Evolutionary conservation across 2,888 invertebrate species (phyloP), one percentile per base, ranked within the genome.

Genomic region (Ormyrus labotus): DNA sequence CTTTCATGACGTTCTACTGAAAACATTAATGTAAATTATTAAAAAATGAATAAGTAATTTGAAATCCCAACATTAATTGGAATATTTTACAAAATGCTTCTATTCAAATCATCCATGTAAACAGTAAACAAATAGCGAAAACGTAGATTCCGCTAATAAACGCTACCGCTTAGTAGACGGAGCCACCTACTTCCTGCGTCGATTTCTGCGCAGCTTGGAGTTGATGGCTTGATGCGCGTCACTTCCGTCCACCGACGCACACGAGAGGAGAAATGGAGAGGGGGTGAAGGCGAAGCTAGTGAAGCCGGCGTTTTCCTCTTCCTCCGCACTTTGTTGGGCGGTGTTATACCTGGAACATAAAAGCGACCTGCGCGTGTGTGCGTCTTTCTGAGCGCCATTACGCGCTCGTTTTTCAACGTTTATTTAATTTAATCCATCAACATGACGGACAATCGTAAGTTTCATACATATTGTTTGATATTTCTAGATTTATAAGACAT

Each of bases 401-500:
- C n/a, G 51, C 65, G 45, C 34, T 45, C 6, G 34, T 65, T 51
- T 34, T 34, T 34, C 34, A 34, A n/a, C 6, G 48, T 45, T 51
- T 51, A 7, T 8, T 57, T 48, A 6, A 60, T 50, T 53, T 57
- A 45, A 11, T 8, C 2, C 1, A 6, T 13, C 85, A 87, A 81
- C 61, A 90, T 90, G 90, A 87, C 89, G 84, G 90, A 90, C 79
- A 89, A 87, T 83, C 90, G 90, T 90, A 85, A 90, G 90, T 89
- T 53, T 65, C 6, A 65, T 34, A 34, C 34, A 34, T 34, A 34
- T 34, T 34, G 3, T 34, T 34, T 34, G 34, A 34, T 34, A 34
- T 34, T 34, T 34, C 34, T 34, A 34, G 34, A 34, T 34, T 34
- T 34, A 34, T 34, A 34, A 34, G 34, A 4, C 34, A 34, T 34